A percentile compares a stretch with the other conserved stretches of the same genome.
Conservation (phyloP, 2,113 vertebrate species). For the Sylvicapra grimmia region DNA sequence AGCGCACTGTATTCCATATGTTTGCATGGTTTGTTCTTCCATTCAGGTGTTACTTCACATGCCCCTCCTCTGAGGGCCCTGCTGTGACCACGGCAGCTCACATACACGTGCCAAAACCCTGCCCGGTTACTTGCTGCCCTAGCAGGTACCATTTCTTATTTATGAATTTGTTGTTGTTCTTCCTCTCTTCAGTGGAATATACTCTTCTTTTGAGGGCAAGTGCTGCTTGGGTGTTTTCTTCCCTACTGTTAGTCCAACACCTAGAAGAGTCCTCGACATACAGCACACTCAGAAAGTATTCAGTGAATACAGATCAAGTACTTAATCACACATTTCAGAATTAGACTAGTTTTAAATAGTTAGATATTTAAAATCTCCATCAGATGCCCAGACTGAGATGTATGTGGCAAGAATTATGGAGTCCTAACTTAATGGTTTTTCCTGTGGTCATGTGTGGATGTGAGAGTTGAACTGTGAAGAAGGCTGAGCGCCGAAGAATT, state of each 20-base stretch:
- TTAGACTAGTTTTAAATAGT: not conserved
- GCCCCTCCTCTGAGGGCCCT: not conserved
- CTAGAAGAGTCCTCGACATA: not conserved
- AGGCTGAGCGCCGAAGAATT: too few species aligned
- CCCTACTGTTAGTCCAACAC: not conserved
- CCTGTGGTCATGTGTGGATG: too few species aligned
- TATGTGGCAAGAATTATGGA: not conserved
- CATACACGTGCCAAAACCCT: not conserved
- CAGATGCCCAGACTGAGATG: not conserved
- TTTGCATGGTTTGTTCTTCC: not conserved
- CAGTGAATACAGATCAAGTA: not conserved
- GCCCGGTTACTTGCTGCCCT: not conserved
- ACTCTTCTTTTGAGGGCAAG: not conserved
- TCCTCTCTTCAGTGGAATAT: not conserved
- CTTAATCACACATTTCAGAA: not conserved
- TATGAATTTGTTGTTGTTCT: not conserved
- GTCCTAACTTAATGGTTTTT: not conserved
- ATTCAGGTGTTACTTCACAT: not conserved
- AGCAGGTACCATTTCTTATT: not conserved
- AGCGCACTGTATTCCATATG: fast-evolving
- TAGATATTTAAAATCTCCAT: not conserved
- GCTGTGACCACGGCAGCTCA: not conserved
- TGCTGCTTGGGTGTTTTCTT: not conserved
- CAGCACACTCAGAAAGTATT: not conserved
- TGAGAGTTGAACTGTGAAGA: too few species aligned